These are phyloP conservation scores for Sparus aurata DNA, from an alignment of 2,797 vertebrate genomes.

Conservation along the genomic window DNA sequence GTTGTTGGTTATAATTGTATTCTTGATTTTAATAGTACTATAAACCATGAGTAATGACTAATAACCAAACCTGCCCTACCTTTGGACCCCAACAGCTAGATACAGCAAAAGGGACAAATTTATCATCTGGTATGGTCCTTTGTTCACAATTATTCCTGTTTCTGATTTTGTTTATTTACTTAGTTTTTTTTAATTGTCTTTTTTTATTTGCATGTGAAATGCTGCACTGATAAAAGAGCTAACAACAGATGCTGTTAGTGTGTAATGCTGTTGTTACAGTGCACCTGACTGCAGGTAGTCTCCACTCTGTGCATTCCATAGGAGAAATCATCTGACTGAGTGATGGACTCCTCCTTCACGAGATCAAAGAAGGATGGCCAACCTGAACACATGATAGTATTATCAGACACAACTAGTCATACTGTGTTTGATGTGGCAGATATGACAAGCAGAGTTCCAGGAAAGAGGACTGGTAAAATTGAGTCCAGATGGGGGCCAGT, in stretches of 20 bases:
- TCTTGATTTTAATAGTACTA: too few relatives aligned
- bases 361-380: constrained; percentile 97
- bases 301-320: constrained; percentile 96
- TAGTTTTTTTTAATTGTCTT: too few relatives aligned
- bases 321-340: constrained; percentile 90
- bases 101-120: not conserved
- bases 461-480: too few relatives aligned
- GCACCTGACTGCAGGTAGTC: constrained; percentile 92
- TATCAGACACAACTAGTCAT: too few relatives aligned
- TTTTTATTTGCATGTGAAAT: not conserved
- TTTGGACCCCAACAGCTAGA: not conserved
- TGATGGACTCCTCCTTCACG: constrained; percentile 87
- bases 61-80: too few relatives aligned
- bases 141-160: not conserved
- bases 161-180: not conserved
- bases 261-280: not conserved
- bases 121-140: not conserved
- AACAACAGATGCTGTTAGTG: not conserved
- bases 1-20: too few relatives aligned
- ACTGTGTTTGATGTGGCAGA: too few relatives aligned
- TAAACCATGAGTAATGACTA: too few relatives aligned
- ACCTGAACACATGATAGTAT: constrained; percentile 79
- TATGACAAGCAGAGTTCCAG: too few relatives aligned
- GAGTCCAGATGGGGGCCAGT: too few relatives aligned
- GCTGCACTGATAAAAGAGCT: not conserved